A percentile compares a stretch with the other conserved stretches of the same genome.
Conservation (phyloP, 1,140 invertebrate genomes). For the Brachionus koreanus region DNA sequence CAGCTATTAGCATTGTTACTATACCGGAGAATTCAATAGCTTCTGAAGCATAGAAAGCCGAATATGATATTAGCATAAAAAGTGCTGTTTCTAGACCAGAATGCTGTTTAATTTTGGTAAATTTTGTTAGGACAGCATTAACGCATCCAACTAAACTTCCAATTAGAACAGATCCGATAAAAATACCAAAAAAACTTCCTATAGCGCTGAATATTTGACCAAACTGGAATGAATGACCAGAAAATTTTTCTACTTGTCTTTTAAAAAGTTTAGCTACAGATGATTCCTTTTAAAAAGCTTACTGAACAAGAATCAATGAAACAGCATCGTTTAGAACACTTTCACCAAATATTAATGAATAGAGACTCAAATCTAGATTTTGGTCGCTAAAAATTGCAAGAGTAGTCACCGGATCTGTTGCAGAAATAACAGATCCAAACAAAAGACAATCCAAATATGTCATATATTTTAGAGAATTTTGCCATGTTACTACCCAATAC, state of each 20-base stretch:
- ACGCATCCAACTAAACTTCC: constrained; percentile 84
- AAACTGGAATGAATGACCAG: constrained; percentile 67
- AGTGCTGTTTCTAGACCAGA: constrained; percentile 88
- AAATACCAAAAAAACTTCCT: constrained; percentile 85
- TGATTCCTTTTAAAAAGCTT: constrained; percentile 52
- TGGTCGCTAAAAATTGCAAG: constrained; percentile 90
- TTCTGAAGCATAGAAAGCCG: constrained; percentile 91
- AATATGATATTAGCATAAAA: constrained; percentile 95
- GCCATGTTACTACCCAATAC: constrained; percentile 43
- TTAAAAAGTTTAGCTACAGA: constrained; percentile 51
- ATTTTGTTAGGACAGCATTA: constrained; percentile 85
- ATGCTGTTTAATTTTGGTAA: constrained; percentile 85
- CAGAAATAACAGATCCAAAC: constrained; percentile 71
- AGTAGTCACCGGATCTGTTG: constrained; percentile 88
- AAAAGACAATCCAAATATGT: constrained; percentile 63
- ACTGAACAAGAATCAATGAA: constrained; percentile 90
- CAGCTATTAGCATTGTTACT: constrained; percentile 87
- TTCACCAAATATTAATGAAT: constrained; percentile 96
- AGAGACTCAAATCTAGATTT: constrained; percentile 93
- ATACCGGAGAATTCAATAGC: constrained; percentile 85
- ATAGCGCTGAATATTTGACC: constrained; percentile 62
- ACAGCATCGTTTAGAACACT: constrained; percentile 97
- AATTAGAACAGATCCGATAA: constrained; percentile 81
- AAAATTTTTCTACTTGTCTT: constrained; percentile 82
- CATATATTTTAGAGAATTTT: constrained; percentile 67